Percentiles rank a stretch among this genome's conserved stretches.
These are phyloP conservation scores for Amphiura filiformis DNA, from an alignment of 35 echinoderm and acorn worm genomes.

Conservation along the genomic window DNA sequence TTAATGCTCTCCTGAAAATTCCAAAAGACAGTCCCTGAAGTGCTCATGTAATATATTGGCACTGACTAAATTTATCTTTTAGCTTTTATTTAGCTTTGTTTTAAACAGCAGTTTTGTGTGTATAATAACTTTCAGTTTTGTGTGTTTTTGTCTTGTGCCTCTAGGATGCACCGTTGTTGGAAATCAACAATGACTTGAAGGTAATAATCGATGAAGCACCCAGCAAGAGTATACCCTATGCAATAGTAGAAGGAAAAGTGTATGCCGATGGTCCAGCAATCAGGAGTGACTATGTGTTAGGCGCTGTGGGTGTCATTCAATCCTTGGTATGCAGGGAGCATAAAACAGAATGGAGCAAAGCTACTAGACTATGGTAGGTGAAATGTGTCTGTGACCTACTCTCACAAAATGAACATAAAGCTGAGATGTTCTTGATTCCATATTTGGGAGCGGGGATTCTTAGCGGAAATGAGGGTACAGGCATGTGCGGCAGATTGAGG, in stretches of 20 bases:
- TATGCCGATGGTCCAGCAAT: conserved; percentile 40
- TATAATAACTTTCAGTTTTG: too few relatives aligned
- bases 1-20: too few relatives aligned
- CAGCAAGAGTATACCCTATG: conserved; percentile 78
- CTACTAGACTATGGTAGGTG: conserved; percentile 82
- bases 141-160: not conserved
- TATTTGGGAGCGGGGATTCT: too few relatives aligned
- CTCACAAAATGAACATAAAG: too few relatives aligned
- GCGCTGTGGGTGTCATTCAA: conserved; percentile 75
- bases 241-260: conserved; percentile 80
- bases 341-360: conserved; percentile 93
- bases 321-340: conserved; percentile 82
- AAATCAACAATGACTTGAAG: conserved; percentile 57
- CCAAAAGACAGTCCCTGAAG: too few relatives aligned
- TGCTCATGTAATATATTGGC: too few relatives aligned
- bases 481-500: too few relatives aligned
- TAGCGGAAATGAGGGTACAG: too few relatives aligned
- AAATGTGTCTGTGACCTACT: not conserved
- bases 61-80: too few relatives aligned
- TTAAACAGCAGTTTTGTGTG: too few relatives aligned
- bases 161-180: conserved; percentile 82
- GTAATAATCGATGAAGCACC: conserved; percentile 54
- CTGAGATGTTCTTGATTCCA: too few relatives aligned
- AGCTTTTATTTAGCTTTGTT: too few relatives aligned
- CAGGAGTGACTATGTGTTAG: conserved; percentile 74